Base-by-base conservation (phyloP, 2,797 vertebrate genomes). In the Astyanax mexicanus region DNA sequence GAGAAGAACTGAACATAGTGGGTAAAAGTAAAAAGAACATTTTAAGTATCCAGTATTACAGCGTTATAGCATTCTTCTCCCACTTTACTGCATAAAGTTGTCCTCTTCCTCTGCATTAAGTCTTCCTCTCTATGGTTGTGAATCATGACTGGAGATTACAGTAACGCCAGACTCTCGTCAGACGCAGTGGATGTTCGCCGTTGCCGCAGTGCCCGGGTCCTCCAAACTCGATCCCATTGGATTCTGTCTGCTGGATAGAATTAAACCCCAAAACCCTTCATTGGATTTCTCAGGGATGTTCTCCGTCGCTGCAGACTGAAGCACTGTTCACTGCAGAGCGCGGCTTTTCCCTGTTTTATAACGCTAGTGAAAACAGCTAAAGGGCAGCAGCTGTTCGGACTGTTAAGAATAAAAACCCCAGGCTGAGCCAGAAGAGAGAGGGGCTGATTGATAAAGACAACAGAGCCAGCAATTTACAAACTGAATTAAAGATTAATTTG, bases 371-470 rank as follows among this genome's bases (percentile, higher is more conserved):
- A 35, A 25, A 44, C 38, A 25, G 11, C 21, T 65, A 49, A 10
- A 27, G 49, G 29, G 23, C 72, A 44, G 60, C 72, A 74, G 49
- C 49, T 74, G 61, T 74, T 55, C 7, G 42, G 60, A 40, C 25
- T 23, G 17, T 0, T 11, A 21, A 40, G 47, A 19, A 40, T 3
- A 67, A 32, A 19, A 47, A 27, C 27, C n/a, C 38, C 21, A 27
- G 12, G n/a, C 17, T 29, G 47, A 51, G 54, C 8, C 9, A 42
- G 37, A 65, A 49, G 23, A 44, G 25, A 66, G 35, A 11, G 61
- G 19, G 37, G 44, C 38, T 55, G 60, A 61, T 38, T 61, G 58
- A 61, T 61, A 38, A 38, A 65, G 61, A 44, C 38, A 65, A 44
- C 32, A 44, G 40, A 21, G 23, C 7, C 40, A 29, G 61, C 61